These are phyloP conservation scores for Ageneiosus marmoratus DNA, from an alignment of 2,113 vertebrate genomes.

Conservation along the genomic window DNA sequence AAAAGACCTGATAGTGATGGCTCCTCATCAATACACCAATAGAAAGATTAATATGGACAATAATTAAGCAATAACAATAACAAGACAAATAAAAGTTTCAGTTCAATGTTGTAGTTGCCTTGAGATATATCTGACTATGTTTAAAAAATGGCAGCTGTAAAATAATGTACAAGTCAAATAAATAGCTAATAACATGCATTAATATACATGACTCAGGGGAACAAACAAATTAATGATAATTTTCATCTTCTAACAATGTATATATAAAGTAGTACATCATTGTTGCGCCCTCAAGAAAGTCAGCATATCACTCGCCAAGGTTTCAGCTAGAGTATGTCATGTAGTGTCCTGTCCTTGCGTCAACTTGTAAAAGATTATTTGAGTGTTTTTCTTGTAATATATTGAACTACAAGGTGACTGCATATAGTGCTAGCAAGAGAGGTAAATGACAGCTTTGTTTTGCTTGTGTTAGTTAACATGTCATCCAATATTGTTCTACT, in stretches of 20 bases:
- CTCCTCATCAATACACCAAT: background rate
- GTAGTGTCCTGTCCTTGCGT: background rate
- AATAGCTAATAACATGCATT: background rate
- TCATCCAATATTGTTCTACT: background rate
- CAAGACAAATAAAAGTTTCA: background rate
- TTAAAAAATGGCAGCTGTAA: background rate
- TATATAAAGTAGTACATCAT: background rate
- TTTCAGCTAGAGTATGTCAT: background rate
- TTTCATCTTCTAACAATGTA: background rate
- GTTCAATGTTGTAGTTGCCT: background rate
- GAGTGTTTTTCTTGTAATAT: background rate
- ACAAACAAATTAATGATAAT: background rate
- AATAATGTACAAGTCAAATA: background rate
- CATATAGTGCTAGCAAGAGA: background rate
- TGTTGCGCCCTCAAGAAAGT: background rate
- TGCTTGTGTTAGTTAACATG: background rate
- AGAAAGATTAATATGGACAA: background rate
- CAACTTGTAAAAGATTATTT: background rate
- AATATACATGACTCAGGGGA: background rate
- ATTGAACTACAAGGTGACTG: background rate
- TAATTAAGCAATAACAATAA: background rate
- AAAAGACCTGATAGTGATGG: background rate
- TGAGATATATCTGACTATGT: background rate
- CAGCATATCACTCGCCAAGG: background rate
- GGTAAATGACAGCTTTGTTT: background rate